These are phyloP conservation scores for Camponotus floridanus DNA, from an alignment of 1,140 invertebrate species.

Conservation along the genomic window DNA sequence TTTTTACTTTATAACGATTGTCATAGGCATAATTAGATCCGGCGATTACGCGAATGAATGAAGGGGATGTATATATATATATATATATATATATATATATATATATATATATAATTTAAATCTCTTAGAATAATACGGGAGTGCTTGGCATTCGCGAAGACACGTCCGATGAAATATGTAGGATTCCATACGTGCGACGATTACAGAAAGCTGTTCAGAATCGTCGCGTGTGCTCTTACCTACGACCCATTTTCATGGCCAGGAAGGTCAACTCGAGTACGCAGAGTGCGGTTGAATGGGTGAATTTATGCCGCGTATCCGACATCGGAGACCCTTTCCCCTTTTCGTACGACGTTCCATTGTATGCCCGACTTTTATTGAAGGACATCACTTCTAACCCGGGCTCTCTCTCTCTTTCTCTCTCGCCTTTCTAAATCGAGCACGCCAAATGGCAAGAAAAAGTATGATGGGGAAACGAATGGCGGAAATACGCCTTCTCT, in stretches of 20 bases:
- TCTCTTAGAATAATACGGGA: slow-evolving; percentile 34
- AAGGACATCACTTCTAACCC: slow-evolving; percentile 29
- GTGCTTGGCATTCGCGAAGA: slow-evolving; percentile 15
- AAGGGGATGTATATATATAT: neutral
- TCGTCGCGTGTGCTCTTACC: slow-evolving; percentile 20
- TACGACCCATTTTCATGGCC: slow-evolving; percentile 46
- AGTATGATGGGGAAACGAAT: neutral
- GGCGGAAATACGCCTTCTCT: slow-evolving; percentile 6
- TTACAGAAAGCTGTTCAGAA: slow-evolving; percentile 24
- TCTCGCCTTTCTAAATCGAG: slow-evolving; percentile 61
- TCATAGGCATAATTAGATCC: neutral
- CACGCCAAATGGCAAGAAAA: slow-evolving; percentile 30
- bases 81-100: neutral
- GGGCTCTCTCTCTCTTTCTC: neutral
- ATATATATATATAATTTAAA: neutral
- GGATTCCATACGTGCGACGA: slow-evolving; percentile 49
- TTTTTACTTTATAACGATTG: neutral
- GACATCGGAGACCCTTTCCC: slow-evolving; percentile 41
- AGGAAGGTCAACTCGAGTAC: slow-evolving; percentile 39
- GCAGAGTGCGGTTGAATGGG: slow-evolving; percentile 33
- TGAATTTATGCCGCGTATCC: slow-evolving; percentile 45
- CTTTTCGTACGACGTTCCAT: slow-evolving; percentile 50
- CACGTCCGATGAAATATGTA: slow-evolving; percentile 51
- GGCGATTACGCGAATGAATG: neutral
- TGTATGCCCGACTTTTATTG: slow-evolving; percentile 69